Conservation (phyloP, 2,888 invertebrate genomes). For the Spodoptera littoralis region DNA sequence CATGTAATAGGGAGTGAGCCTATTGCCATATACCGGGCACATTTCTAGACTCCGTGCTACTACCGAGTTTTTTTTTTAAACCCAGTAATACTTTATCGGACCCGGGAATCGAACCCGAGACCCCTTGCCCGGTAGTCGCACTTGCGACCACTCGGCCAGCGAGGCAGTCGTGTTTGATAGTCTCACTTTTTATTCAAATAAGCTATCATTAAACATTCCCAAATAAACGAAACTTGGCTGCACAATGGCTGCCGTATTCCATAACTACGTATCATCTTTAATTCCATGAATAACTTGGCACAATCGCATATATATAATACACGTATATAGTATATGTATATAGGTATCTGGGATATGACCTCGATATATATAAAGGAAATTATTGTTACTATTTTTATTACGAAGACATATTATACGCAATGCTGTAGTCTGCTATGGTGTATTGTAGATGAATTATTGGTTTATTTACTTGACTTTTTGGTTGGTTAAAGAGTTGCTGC, state of each 20-base stretch:
- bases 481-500: too few species aligned
- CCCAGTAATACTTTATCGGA: too few species aligned
- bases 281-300: slow-evolving; percentile 54
- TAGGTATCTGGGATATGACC: slow-evolving; percentile 37
- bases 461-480: too few species aligned
- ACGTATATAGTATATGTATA: slow-evolving; percentile 17
- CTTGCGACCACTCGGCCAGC: too few species aligned
- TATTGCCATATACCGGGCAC: too few species aligned
- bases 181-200: too few species aligned
- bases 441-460: not conserved
- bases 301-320: slow-evolving; percentile 29
- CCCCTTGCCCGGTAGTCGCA: too few species aligned
- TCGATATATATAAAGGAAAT: slow-evolving; percentile 28
- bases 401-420: slow-evolving; percentile 33
- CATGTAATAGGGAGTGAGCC: too few species aligned
- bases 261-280: slow-evolving; percentile 48
- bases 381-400: slow-evolving; percentile 37
- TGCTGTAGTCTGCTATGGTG: slow-evolving; percentile 28
- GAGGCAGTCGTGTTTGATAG: too few species aligned
- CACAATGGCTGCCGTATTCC: slow-evolving; percentile 44
- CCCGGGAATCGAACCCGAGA: too few species aligned
- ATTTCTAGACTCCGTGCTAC: too few species aligned
- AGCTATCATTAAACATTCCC: slow-evolving; percentile 49
- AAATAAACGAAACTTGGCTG: slow-evolving; percentile 54
- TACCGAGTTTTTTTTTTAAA: too few species aligned